These are phyloP conservation scores for Scartelaos histophorus DNA, from an alignment of 2,113 vertebrate species.

Conservation along the genomic window DNA sequence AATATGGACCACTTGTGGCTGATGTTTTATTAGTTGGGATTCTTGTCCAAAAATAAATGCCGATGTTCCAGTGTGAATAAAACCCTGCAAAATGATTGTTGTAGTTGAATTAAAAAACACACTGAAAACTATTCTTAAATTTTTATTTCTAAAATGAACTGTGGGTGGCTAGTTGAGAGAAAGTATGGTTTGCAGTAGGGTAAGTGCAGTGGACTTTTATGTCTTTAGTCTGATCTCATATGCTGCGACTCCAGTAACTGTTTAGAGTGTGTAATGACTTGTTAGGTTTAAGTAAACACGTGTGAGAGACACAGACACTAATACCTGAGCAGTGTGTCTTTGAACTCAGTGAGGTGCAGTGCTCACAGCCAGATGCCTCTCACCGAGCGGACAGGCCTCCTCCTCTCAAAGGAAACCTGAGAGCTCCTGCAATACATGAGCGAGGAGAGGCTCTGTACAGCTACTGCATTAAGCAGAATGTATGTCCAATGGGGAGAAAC, in stretches of 20 bases:
- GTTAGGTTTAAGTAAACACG: conserved; percentile 59
- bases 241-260: conserved; percentile 49
- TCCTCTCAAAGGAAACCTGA: conserved; percentile 39
- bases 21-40: neutral
- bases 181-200: neutral
- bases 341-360: conserved; percentile 34
- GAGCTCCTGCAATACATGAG: conserved; percentile 6
- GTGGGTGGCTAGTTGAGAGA: neutral
- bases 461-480: neutral
- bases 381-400: conserved; percentile 23
- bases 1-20: neutral
- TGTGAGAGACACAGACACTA: conserved; percentile 58
- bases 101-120: neutral
- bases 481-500: neutral
- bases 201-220: neutral
- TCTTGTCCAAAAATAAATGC: neutral
- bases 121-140: neutral
- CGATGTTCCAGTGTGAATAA: too few relatives aligned
- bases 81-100: too few relatives aligned
- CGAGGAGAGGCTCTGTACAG: neutral
- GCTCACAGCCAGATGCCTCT: conserved; percentile 27
- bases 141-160: neutral
- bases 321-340: conserved; percentile 53
- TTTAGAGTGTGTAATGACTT: conserved; percentile 67
- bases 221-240: conserved; percentile 66